These are phyloP conservation scores for Glareola pratincola DNA, from an alignment of 2,113 vertebrate species.

Conservation along the genomic window DNA sequence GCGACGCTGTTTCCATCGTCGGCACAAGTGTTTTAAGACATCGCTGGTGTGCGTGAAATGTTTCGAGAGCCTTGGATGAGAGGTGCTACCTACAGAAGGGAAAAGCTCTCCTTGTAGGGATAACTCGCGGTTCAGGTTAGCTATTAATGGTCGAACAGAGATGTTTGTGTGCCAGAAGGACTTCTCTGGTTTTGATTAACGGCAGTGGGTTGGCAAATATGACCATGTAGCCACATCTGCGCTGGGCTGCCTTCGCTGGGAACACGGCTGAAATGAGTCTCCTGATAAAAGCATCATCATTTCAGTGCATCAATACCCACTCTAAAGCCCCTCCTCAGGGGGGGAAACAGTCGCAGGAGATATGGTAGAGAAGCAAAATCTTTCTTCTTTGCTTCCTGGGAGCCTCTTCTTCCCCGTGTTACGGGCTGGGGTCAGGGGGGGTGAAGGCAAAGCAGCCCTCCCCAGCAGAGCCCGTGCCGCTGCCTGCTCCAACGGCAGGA, in stretches of 20 bases:
- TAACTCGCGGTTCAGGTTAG: not conserved
- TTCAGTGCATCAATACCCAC: not conserved
- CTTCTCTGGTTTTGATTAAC: not conserved
- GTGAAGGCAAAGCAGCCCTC: not conserved
- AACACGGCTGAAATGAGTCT: rapidly evolving
- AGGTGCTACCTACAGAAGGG: not conserved
- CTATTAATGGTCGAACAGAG: not conserved
- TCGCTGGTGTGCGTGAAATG: not conserved
- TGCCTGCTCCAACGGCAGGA: not conserved
- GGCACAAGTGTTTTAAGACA: not conserved
- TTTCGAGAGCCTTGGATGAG: not conserved
- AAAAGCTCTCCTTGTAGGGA: not conserved
- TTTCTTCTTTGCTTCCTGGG: not conserved
- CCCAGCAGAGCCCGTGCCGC: not conserved
- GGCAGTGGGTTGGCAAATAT: not conserved
- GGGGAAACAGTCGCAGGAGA: not conserved
- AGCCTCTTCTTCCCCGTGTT: not conserved
- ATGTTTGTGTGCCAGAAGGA: not conserved
- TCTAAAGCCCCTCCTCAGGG: not conserved
- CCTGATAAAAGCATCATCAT: not conserved
- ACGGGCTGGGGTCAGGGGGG: not conserved
- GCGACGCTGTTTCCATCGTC: rapidly evolving
- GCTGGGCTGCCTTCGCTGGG: not conserved
- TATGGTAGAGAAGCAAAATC: not conserved
- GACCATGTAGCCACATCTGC: not conserved